Evolutionary conservation across 2,888 invertebrate genomes (phyloP).

Genomic region (Cryptophagus acutangulus): DNA sequence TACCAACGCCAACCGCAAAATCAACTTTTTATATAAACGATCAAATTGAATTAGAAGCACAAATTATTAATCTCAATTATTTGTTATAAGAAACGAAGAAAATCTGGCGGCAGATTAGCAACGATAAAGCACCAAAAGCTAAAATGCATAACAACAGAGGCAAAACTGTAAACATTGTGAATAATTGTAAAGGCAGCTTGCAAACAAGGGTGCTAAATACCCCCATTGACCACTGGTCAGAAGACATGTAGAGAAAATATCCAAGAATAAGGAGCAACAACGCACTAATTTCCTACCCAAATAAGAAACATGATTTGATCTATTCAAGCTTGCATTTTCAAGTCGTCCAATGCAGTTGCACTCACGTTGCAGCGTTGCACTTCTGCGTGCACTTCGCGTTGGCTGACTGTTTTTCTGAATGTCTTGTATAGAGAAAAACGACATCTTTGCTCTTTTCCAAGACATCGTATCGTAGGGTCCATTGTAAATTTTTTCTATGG

Average conservation of each 20-base stretch:
- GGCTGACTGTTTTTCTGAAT: neutral
- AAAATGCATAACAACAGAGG: slow-evolving; percentile 21
- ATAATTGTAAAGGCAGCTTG: slow-evolving; percentile 43
- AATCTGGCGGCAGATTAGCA: neutral
- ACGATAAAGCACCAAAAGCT: neutral
- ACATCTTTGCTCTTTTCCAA: slow-evolving; percentile 40
- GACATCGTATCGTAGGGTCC: slow-evolving; percentile 31
- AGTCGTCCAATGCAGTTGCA: neutral
- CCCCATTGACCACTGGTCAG: slow-evolving; percentile 44
- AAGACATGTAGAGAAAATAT: too few relatives aligned
- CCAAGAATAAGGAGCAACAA: slow-evolving; percentile 24
- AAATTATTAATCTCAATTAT: too few relatives aligned
- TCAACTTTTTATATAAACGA: too few relatives aligned
- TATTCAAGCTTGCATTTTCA: neutral
- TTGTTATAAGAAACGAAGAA: too few relatives aligned
- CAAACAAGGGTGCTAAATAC: slow-evolving; percentile 48
- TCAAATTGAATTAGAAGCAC: too few relatives aligned
- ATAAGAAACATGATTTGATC: slow-evolving; percentile 26
- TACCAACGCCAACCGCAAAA: too few relatives aligned
- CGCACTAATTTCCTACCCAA: slow-evolving; percentile 34
- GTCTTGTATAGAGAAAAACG: slow-evolving; percentile 17
- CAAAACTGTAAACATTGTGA: slow-evolving; percentile 41
- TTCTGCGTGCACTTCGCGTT: neutral
- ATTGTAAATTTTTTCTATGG: slow-evolving; percentile 42
- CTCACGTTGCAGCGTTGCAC: neutral